A percentile compares a stretch with the other conserved stretches of the same genome.
Conservation (phyloP, 2,797 vertebrate genomes). For the Gastrophryne carolinensis region DNA sequence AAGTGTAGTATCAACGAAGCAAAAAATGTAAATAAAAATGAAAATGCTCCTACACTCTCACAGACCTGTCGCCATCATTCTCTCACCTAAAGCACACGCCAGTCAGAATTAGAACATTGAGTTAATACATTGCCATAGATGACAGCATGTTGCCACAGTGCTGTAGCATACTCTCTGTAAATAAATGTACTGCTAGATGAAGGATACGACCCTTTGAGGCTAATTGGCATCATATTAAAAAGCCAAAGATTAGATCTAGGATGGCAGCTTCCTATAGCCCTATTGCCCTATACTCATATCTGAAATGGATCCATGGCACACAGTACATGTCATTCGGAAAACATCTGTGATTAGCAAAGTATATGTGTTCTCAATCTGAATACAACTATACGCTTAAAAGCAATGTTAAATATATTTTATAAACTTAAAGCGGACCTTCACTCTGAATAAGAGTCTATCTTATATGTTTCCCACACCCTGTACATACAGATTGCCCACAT, state of each 20-base stretch:
- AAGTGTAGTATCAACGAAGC: constrained; percentile 30
- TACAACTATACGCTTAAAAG: no score
- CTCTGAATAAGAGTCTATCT: no score
- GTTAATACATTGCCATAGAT: constrained; percentile 18
- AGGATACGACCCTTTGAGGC: neutral
- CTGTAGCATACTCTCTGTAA: neutral
- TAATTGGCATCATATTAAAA: neutral
- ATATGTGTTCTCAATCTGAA: no score
- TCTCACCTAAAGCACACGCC: neutral
- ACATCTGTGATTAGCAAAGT: no score
- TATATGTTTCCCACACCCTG: no score
- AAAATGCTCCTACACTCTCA: neutral
- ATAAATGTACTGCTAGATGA: constrained; percentile 7
- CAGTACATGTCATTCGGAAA: no score
- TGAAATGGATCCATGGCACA: neutral
- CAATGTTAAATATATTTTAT: no score
- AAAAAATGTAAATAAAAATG: constrained; percentile 22
- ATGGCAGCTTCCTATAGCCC: constrained; percentile 3
- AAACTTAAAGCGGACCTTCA: no score
- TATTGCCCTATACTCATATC: constrained; percentile 1
- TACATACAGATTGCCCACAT: no score
- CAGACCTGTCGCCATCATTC: constrained; percentile 12
- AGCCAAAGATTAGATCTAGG: constrained; percentile 5
- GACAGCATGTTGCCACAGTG: constrained; percentile 23
- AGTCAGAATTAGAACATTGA: constrained; percentile 30